Base-by-base conservation (phyloP, 1,140 invertebrate species). In the Portunus trituberculatus region DNA sequence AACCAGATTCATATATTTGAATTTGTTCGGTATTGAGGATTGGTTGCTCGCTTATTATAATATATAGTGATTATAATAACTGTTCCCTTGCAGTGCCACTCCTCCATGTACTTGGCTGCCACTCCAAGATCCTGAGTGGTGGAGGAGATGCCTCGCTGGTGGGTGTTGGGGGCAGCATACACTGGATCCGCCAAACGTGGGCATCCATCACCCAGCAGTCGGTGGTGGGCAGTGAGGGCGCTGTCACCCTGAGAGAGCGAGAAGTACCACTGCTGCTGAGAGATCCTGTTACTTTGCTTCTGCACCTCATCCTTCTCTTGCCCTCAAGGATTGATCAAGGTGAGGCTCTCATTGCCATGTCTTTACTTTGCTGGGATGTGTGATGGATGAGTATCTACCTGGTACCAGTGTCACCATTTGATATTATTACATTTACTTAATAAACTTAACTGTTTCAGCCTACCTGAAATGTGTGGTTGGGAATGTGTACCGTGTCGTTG, bases 271-370 rank as follows among this genome's bases (percentile, higher is more conserved):
- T 99, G 91, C 97, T 99, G 94, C 97, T 99, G 84, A 97, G 98
- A 96, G 99, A 99, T 97, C 98, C 98, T 0, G 97, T 98, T 29
- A 98, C 99, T 89, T 97, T 99, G 92, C 97, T 99, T 0, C 97
- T 99, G 96, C 98, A 99, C 97, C 98, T 99, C 96, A 97, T 99
- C 91, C 97, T 99, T 88, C 97, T 99, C 82, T 97, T 99, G 76
- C 99, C 99, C 25, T 97, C 98, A 32, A 98, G 98, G 96, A 97
- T 99, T 84, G 98, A 99, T 97, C 93, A 95, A 86, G 91, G 95
- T 96, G 52, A 84, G 88, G 93, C 88, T 45, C 48, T 10, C 25
- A 45, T 39, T 14, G 14, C 25, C 25, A n/a, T 3, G n/a, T 25
- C 67, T 76, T 20, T 76, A 20, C 1, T 1, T 4, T 59, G 16